Conservation (phyloP, 2,888 invertebrate genomes). For the Allygus modestus region DNA sequence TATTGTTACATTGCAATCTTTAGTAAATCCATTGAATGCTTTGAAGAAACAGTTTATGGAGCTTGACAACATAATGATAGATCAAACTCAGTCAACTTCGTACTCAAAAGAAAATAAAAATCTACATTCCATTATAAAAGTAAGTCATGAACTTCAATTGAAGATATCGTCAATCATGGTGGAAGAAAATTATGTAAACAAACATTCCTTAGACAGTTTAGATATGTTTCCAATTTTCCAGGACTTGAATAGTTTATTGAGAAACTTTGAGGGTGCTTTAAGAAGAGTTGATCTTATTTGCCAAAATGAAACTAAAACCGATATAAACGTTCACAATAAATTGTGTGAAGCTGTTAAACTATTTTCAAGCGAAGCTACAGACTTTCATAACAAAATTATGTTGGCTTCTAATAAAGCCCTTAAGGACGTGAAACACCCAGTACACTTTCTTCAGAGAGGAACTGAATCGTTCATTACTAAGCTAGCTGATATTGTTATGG, state of each 20-base stretch:
- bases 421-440: slow-evolving; percentile 43
- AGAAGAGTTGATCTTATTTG: slow-evolving; percentile 46
- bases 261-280: slow-evolving; percentile 60
- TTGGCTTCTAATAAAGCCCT: slow-evolving; percentile 40
- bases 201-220: slow-evolving; percentile 61
- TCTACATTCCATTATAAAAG: slow-evolving; percentile 50
- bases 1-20: slow-evolving; percentile 68
- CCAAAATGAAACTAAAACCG: slow-evolving; percentile 31
- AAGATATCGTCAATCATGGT: slow-evolving; percentile 62
- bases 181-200: slow-evolving; percentile 60
- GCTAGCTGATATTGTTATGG: background rate
- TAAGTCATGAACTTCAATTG: slow-evolving; percentile 61
- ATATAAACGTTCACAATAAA: background rate
- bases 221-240: slow-evolving; percentile 62
- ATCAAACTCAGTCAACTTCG: slow-evolving; percentile 22
- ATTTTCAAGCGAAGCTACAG: background rate
- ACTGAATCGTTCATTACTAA: background rate
- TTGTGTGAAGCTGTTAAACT: slow-evolving; percentile 28
- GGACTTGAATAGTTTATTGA: slow-evolving; percentile 52
- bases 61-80: slow-evolving; percentile 61
- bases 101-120: slow-evolving; percentile 40
- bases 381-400: slow-evolving; percentile 25
- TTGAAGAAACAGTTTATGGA: slow-evolving; percentile 67
- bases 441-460: slow-evolving; percentile 48
- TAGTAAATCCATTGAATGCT: slow-evolving; percentile 69